These are phyloP conservation scores for Karalla daura DNA, from an alignment of 2,797 vertebrate species.

Conservation along the genomic window DNA sequence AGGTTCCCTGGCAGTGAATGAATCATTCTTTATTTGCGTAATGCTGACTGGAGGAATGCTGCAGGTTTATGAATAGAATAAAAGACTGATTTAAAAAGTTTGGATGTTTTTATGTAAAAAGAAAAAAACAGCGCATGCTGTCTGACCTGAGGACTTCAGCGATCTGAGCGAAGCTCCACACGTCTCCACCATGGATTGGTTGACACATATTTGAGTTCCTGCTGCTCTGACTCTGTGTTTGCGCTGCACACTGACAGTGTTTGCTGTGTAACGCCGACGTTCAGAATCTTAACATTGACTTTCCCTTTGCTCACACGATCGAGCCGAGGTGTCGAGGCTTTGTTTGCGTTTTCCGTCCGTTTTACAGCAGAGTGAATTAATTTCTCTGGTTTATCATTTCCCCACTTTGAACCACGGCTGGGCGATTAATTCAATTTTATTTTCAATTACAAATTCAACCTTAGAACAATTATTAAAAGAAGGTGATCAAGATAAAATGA, in stretches of 20 bases:
- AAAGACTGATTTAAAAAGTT: not conserved
- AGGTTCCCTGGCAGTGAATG: slow-evolving; percentile 24
- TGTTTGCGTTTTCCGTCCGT: slow-evolving; percentile 7
- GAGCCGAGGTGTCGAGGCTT: not conserved
- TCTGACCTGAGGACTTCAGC: not conserved
- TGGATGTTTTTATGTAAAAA: not conserved
- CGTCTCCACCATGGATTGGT: not conserved
- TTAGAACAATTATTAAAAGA: no score
- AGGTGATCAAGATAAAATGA: no score
- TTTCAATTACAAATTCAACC: no score
- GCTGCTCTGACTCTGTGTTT: slow-evolving; percentile 18
- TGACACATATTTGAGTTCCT: not conserved
- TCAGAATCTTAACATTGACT: not conserved
- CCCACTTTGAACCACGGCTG: not conserved
- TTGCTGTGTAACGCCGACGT: not conserved
- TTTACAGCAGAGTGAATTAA: not conserved
- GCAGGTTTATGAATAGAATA: not conserved
- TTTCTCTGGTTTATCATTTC: slow-evolving; percentile 4
- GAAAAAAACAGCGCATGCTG: not conserved
- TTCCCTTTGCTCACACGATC: not conserved
- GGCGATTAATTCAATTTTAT: no score
- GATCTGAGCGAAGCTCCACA: not conserved
- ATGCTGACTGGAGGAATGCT: not conserved
- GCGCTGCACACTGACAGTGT: slow-evolving; percentile 11
- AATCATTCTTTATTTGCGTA: slow-evolving; percentile 19